phyloP scores from a whole-genome alignment of 2,113 vertebrate genomes.

The Lontra canadensis region DNA sequence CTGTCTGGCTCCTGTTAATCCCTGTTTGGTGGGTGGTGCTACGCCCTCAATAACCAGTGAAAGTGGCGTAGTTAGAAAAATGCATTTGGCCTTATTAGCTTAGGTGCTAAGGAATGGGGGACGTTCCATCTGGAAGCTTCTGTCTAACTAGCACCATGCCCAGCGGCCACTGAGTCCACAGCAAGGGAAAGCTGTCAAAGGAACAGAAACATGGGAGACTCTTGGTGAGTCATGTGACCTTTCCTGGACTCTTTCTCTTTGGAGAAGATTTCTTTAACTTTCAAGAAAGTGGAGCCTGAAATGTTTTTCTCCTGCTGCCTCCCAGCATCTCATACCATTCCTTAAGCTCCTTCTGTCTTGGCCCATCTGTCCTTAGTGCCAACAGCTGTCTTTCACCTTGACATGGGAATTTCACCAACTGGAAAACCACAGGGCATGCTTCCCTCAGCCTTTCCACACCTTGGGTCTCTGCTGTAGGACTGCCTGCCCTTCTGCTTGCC shows the following conservation, averaged over 20 bases:
- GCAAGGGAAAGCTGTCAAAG: neutral
- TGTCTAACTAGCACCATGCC: neutral
- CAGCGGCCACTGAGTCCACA: neutral
- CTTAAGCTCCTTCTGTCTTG: neutral
- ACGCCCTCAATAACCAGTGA: neutral
- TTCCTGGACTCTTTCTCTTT: neutral
- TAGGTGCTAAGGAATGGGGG: neutral
- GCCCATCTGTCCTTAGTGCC: neutral
- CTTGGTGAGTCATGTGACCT: neutral
- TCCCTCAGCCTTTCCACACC: neutral
- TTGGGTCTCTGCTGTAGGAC: neutral
- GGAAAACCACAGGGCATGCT: neutral
- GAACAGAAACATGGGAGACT: neutral
- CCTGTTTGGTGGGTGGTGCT: neutral
- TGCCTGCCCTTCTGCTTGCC: neutral
- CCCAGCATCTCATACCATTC: neutral
- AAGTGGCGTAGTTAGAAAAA: neutral
- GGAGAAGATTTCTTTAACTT: neutral
- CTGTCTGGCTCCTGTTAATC: neutral
- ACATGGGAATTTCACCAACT: neutral
- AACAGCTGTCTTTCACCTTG: neutral
- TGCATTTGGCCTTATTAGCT: neutral
- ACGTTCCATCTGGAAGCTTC: neutral
- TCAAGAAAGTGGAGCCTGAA: neutral
- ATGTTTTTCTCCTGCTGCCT: neutral